A percentile compares a stretch with the other conserved stretches of the same genome.
These are phyloP conservation scores for Nesoenas mayeri DNA, from an alignment of 2,113 vertebrate genomes.

Conservation along the genomic window DNA sequence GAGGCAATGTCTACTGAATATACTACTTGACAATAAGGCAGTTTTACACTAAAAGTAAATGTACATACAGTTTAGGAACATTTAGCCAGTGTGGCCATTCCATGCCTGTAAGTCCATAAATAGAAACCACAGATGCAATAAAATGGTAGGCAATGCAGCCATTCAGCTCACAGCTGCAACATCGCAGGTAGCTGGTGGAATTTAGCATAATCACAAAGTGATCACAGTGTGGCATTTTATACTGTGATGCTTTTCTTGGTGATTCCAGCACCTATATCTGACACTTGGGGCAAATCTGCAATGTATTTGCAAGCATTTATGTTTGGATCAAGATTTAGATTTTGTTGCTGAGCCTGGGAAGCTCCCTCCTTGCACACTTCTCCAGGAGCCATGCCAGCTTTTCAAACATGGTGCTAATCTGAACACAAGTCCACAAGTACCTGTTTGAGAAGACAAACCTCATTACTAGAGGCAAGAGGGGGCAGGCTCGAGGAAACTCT, in stretches of 20 bases:
- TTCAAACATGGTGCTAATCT: neutral
- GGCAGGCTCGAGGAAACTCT: neutral
- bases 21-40: neutral
- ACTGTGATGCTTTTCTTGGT: neutral
- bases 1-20: neutral
- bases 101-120: neutral
- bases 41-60: conserved; percentile 7
- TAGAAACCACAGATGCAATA: neutral
- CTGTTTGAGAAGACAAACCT: neutral
- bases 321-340: neutral
- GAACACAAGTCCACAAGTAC: neutral
- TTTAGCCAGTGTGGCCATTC: conserved; percentile 34
- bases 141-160: neutral
- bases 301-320: neutral
- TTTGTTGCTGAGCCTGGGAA: neutral
- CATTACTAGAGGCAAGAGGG: neutral
- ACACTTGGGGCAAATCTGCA: neutral
- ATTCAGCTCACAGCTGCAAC: neutral
- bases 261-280: neutral
- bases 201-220: neutral
- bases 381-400: neutral
- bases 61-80: neutral
- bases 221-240: neutral
- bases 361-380: neutral
- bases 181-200: neutral